Percentiles rank a stretch among this genome's conserved stretches.
These are phyloP conservation scores for Geophilus truncorum DNA, from an alignment of 2,888 invertebrate genomes.

Conservation along the genomic window DNA sequence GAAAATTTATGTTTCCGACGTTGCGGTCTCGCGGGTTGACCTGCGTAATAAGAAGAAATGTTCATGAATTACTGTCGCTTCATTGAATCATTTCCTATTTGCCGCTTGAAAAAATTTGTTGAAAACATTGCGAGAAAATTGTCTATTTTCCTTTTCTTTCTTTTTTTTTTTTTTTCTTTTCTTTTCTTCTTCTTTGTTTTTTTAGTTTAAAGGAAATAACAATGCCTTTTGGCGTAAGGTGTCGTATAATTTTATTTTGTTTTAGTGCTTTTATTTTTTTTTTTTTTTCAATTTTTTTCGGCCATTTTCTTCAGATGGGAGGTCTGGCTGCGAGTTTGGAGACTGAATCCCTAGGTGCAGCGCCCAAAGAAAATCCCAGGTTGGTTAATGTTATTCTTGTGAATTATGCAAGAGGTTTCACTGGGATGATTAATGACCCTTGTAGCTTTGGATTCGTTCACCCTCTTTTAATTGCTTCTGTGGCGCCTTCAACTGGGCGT, in stretches of 20 bases:
- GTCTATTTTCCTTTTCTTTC: no score
- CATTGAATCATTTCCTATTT: constrained; percentile 23
- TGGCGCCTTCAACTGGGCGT: constrained; percentile 18
- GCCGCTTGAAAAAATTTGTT: constrained; percentile 15
- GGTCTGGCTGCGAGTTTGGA: no score
- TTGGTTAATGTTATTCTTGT: not conserved
- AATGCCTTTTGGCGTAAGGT: not conserved
- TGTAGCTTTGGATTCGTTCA: constrained; percentile 17
- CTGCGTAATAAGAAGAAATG: not conserved
- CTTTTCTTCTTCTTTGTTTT: not conserved
- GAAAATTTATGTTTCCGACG: constrained; percentile 12
- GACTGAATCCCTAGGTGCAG: not conserved
- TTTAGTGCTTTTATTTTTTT: not conserved
- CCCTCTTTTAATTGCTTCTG: constrained; percentile 10
- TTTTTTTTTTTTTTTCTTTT: not conserved
- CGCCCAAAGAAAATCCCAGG: not conserved
- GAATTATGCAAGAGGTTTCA: constrained; percentile 21
- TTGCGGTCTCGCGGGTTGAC: constrained; percentile 8
- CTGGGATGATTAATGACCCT: constrained; percentile 13
- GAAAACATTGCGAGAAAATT: not conserved
- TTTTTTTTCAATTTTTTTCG: not conserved
- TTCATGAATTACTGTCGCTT: constrained; percentile 17
- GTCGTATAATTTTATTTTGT: constrained; percentile 1
- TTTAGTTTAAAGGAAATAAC: not conserved
- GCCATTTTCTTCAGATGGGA: no score